Conservation (phyloP, 2,113 vertebrate species). For the Gymnorhina tibicen region DNA sequence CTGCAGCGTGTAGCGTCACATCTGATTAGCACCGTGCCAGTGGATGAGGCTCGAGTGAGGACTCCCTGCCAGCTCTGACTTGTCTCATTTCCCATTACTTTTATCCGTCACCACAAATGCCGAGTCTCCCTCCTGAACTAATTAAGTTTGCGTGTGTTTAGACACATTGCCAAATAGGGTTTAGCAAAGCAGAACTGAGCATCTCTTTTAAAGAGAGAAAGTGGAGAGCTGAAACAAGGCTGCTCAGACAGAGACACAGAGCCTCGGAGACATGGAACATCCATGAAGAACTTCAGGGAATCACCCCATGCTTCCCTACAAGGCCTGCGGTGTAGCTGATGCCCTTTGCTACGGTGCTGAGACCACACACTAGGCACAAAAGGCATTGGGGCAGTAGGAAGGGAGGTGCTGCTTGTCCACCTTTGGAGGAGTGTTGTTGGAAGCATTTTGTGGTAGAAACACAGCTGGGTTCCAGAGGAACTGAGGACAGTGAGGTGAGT, state of each 20-base stretch:
- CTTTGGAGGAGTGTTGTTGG: neutral
- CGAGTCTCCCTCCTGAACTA: slow-evolving; percentile 75
- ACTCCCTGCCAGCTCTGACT: slow-evolving; percentile 75
- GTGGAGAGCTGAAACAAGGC: slow-evolving; percentile 25
- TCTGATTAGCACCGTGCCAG: slow-evolving; percentile 69
- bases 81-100: slow-evolving; percentile 78
- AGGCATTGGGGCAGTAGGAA: neutral
- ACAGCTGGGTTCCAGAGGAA: neutral
- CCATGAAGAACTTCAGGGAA: neutral
- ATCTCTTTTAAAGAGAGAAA: slow-evolving; percentile 73
- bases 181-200: slow-evolving; percentile 83
- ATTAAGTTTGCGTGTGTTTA: slow-evolving; percentile 82
- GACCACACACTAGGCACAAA: neutral
- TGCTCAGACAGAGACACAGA: neutral
- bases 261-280: neutral
- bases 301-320: neutral
- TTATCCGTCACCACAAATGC: slow-evolving; percentile 75
- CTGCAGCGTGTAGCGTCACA: slow-evolving; percentile 46
- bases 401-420: neutral
- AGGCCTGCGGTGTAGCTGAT: neutral
- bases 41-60: slow-evolving; percentile 64
- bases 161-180: slow-evolving; percentile 82
- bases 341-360: neutral
- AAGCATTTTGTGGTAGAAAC: neutral
- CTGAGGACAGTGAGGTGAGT: neutral